A percentile compares a stretch with the other conserved stretches of the same genome.
These are phyloP conservation scores for Apodemia mormo DNA, from an alignment of 2,888 invertebrate species.

Conservation along the genomic window DNA sequence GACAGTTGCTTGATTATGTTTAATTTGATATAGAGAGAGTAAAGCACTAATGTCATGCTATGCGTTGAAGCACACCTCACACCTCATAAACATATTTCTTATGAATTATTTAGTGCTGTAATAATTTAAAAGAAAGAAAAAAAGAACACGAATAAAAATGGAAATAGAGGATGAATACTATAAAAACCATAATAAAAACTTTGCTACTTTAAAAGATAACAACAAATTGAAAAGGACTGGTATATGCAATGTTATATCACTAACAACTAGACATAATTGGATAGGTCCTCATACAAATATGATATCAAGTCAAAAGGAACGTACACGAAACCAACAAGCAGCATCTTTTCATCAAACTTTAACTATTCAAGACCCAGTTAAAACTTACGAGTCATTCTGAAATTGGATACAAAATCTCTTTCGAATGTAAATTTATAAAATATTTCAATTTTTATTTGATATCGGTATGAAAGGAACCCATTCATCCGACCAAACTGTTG, in stretches of 20 bases:
- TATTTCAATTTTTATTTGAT: constrained; percentile 15
- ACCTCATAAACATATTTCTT: too few relatives aligned
- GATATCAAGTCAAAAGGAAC: not conserved
- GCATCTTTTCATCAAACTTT: not conserved
- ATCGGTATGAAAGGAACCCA: constrained; percentile 4
- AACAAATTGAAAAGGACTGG: too few relatives aligned
- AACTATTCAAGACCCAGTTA: constrained; percentile 2
- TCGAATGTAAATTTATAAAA: constrained; percentile 1
- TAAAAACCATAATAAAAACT: too few relatives aligned
- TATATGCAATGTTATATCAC: not conserved
- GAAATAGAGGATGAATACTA: too few relatives aligned
- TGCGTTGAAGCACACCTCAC: too few relatives aligned
- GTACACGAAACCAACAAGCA: not conserved
- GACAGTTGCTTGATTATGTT: too few relatives aligned
- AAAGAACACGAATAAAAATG: too few relatives aligned
- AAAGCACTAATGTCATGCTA: too few relatives aligned
- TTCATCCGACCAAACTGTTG: constrained; percentile 9
- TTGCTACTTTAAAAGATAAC: too few relatives aligned
- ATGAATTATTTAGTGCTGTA: too few relatives aligned
- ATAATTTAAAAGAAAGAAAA: too few relatives aligned
- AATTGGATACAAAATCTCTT: constrained; percentile 13
- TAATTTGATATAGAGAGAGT: too few relatives aligned
- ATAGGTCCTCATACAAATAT: not conserved
- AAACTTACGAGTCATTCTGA: constrained; percentile 3
- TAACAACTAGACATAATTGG: not conserved